phyloP scores from a whole-genome alignment of 2,888 invertebrate species.

The Drosophila diplacantha region DNA sequence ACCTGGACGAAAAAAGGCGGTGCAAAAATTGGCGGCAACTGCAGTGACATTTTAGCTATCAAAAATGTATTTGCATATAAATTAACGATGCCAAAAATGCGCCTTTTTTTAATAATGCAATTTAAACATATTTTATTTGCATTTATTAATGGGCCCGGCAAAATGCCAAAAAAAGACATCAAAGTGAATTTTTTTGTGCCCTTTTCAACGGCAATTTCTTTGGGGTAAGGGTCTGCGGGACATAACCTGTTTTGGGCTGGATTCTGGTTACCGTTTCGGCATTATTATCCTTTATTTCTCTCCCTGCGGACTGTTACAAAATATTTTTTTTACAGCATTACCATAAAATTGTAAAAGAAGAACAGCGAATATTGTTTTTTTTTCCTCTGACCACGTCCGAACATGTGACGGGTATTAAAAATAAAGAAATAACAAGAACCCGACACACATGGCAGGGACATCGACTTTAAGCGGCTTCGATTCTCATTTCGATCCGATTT shows the following conservation, averaged over 20 bases:
- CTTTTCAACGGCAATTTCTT: slow-evolving; percentile 54
- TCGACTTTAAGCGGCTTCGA: slow-evolving; percentile 63
- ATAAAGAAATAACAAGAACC: slow-evolving; percentile 29
- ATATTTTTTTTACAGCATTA: slow-evolving; percentile 70
- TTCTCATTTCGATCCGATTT: slow-evolving; percentile 45
- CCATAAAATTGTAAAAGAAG: slow-evolving; percentile 61
- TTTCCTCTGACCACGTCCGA: slow-evolving; percentile 61
- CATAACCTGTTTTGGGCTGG: slow-evolving; percentile 28
- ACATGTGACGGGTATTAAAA: slow-evolving; percentile 71
- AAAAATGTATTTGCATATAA: slow-evolving; percentile 72
- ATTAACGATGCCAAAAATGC: slow-evolving; percentile 58
- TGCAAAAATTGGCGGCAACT: slow-evolving; percentile 31
- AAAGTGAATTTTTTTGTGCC: slow-evolving; percentile 55
- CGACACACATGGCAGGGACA: slow-evolving; percentile 40
- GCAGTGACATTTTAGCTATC: slow-evolving; percentile 70
- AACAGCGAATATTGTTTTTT: slow-evolving; percentile 28
- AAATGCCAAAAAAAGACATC: slow-evolving; percentile 49
- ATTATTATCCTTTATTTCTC: slow-evolving; percentile 60
- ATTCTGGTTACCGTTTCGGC: slow-evolving; percentile 45
- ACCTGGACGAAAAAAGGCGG: slow-evolving; percentile 44
- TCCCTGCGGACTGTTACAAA: slow-evolving; percentile 62
- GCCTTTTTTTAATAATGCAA: slow-evolving; percentile 68
- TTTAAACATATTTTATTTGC: slow-evolving; percentile 72
- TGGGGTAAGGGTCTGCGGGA: slow-evolving; percentile 20
- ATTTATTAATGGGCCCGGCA: slow-evolving; percentile 61